Conservation (phyloP, 2,888 invertebrate species). For the Aporophyla lueneburgensis region DNA sequence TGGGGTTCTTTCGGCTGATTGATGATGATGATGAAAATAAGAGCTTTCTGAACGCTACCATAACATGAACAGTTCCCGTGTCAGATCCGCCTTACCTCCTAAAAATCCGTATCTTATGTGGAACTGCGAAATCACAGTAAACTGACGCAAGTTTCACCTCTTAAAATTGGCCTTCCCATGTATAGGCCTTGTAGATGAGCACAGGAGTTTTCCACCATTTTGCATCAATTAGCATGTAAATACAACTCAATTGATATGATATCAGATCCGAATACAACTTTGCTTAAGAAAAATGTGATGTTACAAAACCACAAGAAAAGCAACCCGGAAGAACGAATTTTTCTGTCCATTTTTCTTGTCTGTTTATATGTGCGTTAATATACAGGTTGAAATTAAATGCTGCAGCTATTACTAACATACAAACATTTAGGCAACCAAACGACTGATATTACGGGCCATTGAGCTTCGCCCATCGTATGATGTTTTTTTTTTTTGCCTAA, state of each 20-base stretch:
- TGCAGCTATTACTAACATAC: no score
- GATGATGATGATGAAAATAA: no score
- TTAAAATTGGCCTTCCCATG: neutral
- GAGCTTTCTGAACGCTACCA: neutral
- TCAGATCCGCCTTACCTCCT: neutral
- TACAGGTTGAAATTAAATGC: no score
- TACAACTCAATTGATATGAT: constrained; percentile 9
- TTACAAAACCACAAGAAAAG: neutral
- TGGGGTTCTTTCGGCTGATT: no score
- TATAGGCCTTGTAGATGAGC: neutral
- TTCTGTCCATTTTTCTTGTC: no score
- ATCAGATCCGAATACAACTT: neutral
- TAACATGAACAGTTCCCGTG: neutral
- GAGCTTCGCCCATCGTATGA: no score
- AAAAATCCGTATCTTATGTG: neutral
- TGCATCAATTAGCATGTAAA: constrained; percentile 33
- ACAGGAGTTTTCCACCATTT: constrained; percentile 26
- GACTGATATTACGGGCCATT: no score
- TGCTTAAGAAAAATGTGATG: constrained; percentile 9
- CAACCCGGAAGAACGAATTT: no score
- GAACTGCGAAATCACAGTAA: neutral
- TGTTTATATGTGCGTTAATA: no score
- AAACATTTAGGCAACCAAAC: no score
- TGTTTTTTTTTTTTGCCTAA: no score
- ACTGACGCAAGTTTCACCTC: neutral